Evolutionary conservation across 2,888 invertebrate genomes (phyloP).

Genomic region (Bellardia pandia): DNA sequence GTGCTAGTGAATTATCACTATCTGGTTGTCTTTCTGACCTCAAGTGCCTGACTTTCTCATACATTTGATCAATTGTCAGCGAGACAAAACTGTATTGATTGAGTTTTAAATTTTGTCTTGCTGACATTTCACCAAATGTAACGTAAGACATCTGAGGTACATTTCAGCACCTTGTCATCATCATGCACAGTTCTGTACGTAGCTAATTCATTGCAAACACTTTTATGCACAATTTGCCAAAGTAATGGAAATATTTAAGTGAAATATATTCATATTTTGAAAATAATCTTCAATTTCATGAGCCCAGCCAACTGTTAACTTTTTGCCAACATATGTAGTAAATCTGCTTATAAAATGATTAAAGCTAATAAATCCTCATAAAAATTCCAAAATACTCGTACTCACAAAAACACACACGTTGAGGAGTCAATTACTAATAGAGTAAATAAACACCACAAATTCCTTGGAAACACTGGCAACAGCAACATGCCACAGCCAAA

Average conservation of each 20-base stretch:
- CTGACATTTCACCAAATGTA: too few species aligned
- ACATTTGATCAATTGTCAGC: too few species aligned
- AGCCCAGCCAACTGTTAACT: slow-evolving; percentile 53
- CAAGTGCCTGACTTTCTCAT: too few species aligned
- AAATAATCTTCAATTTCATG: slow-evolving; percentile 15
- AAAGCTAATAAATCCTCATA: slow-evolving; percentile 70
- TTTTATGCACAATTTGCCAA: too few species aligned
- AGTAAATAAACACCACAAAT: slow-evolving; percentile 59
- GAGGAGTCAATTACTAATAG: slow-evolving; percentile 70
- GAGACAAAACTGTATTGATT: too few species aligned
- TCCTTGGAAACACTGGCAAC: slow-evolving; percentile 8
- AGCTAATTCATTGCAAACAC: too few species aligned
- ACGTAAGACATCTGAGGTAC: too few species aligned
- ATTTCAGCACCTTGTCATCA: too few species aligned
- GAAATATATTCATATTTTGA: not conserved
- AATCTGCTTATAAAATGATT: slow-evolving; percentile 73
- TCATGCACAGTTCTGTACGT: too few species aligned
- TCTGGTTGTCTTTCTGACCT: too few species aligned
- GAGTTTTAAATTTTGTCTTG: too few species aligned
- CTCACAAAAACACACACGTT: not conserved
- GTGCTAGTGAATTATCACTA: too few species aligned
- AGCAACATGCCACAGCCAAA: not conserved
- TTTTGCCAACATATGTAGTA: slow-evolving; percentile 64
- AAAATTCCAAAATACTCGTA: slow-evolving; percentile 50
- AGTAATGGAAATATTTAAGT: not conserved